These are phyloP conservation scores for Plecotus auritus DNA, from an alignment of 2,113 vertebrate species.

Conservation along the genomic window DNA sequence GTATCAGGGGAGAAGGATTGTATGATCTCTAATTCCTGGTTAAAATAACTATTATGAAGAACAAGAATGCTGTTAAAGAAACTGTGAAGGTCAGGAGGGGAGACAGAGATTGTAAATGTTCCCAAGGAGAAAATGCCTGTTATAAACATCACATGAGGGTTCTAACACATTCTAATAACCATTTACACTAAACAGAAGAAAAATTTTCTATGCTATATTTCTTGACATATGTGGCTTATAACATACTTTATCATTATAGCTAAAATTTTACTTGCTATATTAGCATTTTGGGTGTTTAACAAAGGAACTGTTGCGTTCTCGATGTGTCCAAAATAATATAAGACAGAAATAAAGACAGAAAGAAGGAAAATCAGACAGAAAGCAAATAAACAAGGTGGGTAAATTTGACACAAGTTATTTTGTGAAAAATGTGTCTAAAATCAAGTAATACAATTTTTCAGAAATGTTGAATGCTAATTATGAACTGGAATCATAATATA, in stretches of 20 bases:
- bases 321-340: background rate
- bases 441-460: background rate
- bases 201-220: background rate
- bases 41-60: background rate
- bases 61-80: background rate
- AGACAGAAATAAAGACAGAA: background rate
- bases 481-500: background rate
- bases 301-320: background rate
- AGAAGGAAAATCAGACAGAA: background rate
- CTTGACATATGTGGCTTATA: background rate
- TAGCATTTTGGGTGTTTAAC: background rate
- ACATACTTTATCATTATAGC: background rate
- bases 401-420: background rate
- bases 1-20: background rate
- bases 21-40: background rate
- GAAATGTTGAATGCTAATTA: background rate
- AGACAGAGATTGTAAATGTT: background rate
- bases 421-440: constrained; percentile 14
- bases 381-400: background rate
- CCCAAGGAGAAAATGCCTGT: background rate
- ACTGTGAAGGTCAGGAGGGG: background rate
- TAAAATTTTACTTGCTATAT: background rate
- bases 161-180: background rate
- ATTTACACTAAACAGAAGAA: background rate
- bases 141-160: background rate